phyloP scores from a whole-genome alignment of 2,888 invertebrate species.

The Polydrusus pterygomalis region DNA sequence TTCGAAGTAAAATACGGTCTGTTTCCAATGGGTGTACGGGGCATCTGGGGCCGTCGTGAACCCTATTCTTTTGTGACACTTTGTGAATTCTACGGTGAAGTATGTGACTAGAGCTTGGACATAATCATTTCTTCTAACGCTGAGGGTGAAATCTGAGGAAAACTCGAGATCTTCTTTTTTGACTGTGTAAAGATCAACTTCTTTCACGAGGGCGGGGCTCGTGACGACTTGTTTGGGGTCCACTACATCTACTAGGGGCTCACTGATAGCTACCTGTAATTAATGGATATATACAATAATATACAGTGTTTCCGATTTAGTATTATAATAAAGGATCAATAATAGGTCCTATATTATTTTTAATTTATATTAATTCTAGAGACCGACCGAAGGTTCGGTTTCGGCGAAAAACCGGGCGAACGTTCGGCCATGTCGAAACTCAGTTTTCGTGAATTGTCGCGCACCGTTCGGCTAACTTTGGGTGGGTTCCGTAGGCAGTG shows the following conservation, averaged over 20 bases:
- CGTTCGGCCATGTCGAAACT: too few relatives aligned
- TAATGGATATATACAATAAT: too few relatives aligned
- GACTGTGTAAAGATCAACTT: constrained; percentile 99
- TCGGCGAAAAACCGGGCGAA: too few relatives aligned
- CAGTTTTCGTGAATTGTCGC: too few relatives aligned
- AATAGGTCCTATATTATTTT: too few relatives aligned
- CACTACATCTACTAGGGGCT: constrained; percentile 98
- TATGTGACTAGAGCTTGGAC: constrained; percentile 98
- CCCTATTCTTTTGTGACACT: constrained; percentile 98
- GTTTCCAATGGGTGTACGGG: constrained; percentile 99
- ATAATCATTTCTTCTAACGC: constrained; percentile 92
- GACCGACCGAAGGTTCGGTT: too few relatives aligned
- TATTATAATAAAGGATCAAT: too few relatives aligned
- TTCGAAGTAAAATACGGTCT: constrained; percentile 97
- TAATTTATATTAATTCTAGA: too few relatives aligned
- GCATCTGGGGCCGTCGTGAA: constrained; percentile 99
- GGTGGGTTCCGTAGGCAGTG: too few relatives aligned
- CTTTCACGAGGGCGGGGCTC: constrained; percentile 94
- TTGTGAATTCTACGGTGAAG: constrained; percentile 99
- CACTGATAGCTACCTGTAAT: constrained; percentile 89
- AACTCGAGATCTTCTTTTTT: constrained; percentile 95
- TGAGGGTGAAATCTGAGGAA: constrained; percentile 88
- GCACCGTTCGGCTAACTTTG: too few relatives aligned
- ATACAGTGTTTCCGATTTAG: too few relatives aligned
- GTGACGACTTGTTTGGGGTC: constrained; percentile 99